These are phyloP conservation scores for Paracentrotus lividus DNA, from an alignment of 53 echinoderm and acorn worm genomes.

Conservation along the genomic window DNA sequence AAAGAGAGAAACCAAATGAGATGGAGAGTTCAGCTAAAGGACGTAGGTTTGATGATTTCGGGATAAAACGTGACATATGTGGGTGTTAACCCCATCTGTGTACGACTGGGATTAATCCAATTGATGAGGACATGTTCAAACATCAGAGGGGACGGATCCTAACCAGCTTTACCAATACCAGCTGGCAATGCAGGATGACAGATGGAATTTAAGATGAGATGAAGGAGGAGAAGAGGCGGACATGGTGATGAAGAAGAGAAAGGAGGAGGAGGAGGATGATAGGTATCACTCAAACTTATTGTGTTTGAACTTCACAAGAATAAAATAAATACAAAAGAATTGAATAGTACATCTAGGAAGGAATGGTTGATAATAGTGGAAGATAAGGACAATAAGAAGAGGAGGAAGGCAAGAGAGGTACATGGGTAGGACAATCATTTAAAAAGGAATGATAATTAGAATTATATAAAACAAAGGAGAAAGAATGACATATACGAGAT, in stretches of 20 bases:
- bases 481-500: no score
- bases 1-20: neutral
- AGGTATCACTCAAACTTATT: neutral
- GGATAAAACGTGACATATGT: slow-evolving; percentile 30
- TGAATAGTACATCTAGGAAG: neutral
- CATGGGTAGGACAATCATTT: neutral
- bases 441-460: neutral
- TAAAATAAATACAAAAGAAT: no score
- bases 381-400: neutral
- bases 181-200: slow-evolving; percentile 41
- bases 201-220: slow-evolving; percentile 43
- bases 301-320: no score
- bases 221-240: neutral
- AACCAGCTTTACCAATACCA: slow-evolving; percentile 43
- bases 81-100: slow-evolving; percentile 27
- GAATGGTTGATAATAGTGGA: neutral
- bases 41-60: neutral
- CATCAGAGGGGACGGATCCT: slow-evolving; percentile 7
- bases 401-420: neutral
- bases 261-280: neutral
- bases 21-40: neutral
- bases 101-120: neutral
- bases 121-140: slow-evolving; percentile 29
- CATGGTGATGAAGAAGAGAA: neutral
- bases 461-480: neutral